Base-by-base conservation (phyloP, 2,113 vertebrate species). In the Thomomys bottae region DNA sequence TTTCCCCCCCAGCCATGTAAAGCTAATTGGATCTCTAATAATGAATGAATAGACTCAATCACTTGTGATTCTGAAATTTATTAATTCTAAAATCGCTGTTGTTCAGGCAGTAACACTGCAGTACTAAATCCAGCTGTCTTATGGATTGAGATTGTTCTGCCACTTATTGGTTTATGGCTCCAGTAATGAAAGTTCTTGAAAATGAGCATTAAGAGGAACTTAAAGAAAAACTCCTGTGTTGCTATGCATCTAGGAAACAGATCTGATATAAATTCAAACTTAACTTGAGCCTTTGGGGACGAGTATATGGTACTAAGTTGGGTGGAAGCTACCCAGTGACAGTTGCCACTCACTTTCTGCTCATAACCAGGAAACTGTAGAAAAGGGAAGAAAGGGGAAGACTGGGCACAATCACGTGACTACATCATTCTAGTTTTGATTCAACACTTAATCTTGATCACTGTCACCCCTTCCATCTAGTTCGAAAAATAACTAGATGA, bases 121-220 rank as follows among this genome's bases (percentile, higher is more conserved):
- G 24, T 32, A 40, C 30, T 49, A 66, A 84, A 71, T 80, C 59
- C 66, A 59, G 7, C 68, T 88, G 67, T 71, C 85, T 83, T 67
- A 38, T 61, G 77, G 64, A 59, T 18, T 49, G 71, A 23, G 2
- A 66, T 90, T 77, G 68, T 57, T 84, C 68, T 71, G 88, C 49
- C 59, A 85, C 81, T 36, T 21, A 45, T n/a, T 71, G 83, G 73
- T 95, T 92, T 87, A 90, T 88, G 67, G 40, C 11, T 76, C 14
- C 32, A 38, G 23, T 59, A 64, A 80, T 85, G 75, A 81, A 77
- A 91, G 81, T 59, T 45, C 76, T 88, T 95, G 71, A 76, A 85
- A 80, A 66, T 77, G 49, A 75, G 17, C 34, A 68, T 26, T 57
- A 28, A 66, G 54, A 57, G n/a, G 30, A 76, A 80, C 36, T 10